Evolutionary conservation across 2,113 vertebrate species (phyloP), one percentile per base, ranked within the genome.

Genomic region (Odocoileus virginianus): DNA sequence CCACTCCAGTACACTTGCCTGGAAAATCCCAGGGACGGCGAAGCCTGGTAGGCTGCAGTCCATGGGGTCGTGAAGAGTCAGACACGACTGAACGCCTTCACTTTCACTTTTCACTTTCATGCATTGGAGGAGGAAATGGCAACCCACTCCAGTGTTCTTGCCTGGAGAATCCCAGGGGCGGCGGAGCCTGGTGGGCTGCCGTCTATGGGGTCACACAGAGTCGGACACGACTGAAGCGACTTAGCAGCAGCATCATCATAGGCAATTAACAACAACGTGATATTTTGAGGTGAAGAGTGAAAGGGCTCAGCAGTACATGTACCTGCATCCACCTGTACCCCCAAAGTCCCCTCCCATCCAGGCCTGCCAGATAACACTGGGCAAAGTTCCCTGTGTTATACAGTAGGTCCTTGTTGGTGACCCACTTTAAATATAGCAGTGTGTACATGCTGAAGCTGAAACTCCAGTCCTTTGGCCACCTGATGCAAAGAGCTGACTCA

Each of bases 251-350:
- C 47, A 14, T 3, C 47, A 50, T 3, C 47, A 6, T 14, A 74
- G 36, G 10, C 21, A 43, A 14, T 43, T 40, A 74, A 74, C 67
- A 40, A 13, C 21, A 0, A 7, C 0, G 2, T 40, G 11, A 12
- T 25, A 40, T 1, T 40, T 40, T 43, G 21, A 40, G 67, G 36
- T 25, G 67, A 40, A 13, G n/a, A 67, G 33, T 0, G 0, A 40
- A 23, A 13, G 67, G 36, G 1, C 67, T 74, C 10, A 40, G 67
- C 36, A 74, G 36, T 25, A 13, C 11, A 2, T 13, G 36, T 13
- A 25, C 36, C 19, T 74, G 11, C 17, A 74, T 40, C 5, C 19
- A 12, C 25, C n/a, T n/a, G n/a, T n/a, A n/a, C 67, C 36, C 67
- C n/a, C 10, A 25, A 40, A 43, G 5, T 40, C 21, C 21, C 21